phyloP scores from a whole-genome alignment of 1,140 invertebrate genomes.

The Aphidius gifuensis region DNA sequence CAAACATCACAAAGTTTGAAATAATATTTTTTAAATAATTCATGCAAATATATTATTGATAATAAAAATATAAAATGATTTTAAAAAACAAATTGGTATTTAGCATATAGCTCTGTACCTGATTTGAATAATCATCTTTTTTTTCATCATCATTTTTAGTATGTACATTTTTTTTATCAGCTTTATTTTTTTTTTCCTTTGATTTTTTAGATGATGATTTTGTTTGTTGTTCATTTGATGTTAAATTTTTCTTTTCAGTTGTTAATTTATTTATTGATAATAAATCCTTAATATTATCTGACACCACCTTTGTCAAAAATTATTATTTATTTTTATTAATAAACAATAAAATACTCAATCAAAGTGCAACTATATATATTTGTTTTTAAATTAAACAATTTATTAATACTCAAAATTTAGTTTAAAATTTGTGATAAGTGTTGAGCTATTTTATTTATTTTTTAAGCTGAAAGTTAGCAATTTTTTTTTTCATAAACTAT shows the following conservation, averaged over 20 bases:
- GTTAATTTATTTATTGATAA: slow-evolving; percentile 22
- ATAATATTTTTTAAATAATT: too few species aligned
- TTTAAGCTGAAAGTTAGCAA: too few species aligned
- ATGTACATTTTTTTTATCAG: slow-evolving; percentile 42
- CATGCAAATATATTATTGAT: too few species aligned
- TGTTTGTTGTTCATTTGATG: slow-evolving; percentile 24
- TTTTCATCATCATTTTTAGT: slow-evolving; percentile 30
- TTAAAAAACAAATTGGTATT: too few species aligned
- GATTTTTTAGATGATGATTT: slow-evolving; percentile 33
- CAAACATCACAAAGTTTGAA: too few species aligned
- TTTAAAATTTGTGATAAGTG: too few species aligned
- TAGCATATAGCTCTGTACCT: slow-evolving; percentile 29
- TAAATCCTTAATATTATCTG: slow-evolving; percentile 15
- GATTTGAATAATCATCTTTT: slow-evolving; percentile 31
- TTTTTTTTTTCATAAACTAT: not conserved
- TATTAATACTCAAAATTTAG: too few species aligned
- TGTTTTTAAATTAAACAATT: too few species aligned
- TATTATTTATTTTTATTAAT: slow-evolving; percentile 22
- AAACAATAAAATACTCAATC: slow-evolving; percentile 2
- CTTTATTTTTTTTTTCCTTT: slow-evolving; percentile 49
- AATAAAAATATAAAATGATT: too few species aligned
- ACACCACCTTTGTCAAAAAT: slow-evolving; percentile 22
- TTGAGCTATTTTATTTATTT: too few species aligned
- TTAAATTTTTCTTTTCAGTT: slow-evolving; percentile 27
- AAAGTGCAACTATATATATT: not conserved